Conservation (phyloP, 2,113 vertebrate species). For the Carassius gibelio region DNA sequence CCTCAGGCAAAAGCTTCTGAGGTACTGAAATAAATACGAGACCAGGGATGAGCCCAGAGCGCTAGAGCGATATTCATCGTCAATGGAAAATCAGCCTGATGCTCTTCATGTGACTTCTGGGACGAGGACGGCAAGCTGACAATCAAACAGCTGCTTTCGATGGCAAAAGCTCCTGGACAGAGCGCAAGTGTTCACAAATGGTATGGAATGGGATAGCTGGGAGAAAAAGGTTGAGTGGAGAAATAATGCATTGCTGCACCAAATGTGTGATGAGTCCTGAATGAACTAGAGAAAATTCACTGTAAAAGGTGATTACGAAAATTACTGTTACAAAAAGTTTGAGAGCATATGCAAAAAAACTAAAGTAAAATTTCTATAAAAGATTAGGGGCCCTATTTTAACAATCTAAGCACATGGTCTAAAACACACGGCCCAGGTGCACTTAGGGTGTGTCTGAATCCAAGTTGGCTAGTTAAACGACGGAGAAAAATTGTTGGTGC, state of each 20-base stretch:
- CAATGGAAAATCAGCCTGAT: neutral
- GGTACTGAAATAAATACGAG: neutral
- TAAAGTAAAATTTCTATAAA: neutral
- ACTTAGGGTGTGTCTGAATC: too few species aligned
- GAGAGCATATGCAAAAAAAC: neutral
- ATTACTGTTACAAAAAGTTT: neutral
- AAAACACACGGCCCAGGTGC: too few species aligned
- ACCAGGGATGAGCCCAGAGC: neutral
- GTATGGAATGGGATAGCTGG: slow-evolving; percentile 12
- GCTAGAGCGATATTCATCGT: neutral
- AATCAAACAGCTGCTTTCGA: neutral
- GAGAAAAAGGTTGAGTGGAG: slow-evolving; percentile 13
- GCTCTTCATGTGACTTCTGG: neutral
- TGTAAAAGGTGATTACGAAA: neutral
- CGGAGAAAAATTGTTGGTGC: too few species aligned
- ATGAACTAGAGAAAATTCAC: neutral
- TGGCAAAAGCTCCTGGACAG: neutral
- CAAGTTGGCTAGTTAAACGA: too few species aligned
- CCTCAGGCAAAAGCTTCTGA: slow-evolving; percentile 9
- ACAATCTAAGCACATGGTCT: too few species aligned
- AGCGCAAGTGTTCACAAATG: neutral
- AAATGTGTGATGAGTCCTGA: neutral
- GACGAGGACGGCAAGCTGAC: neutral
- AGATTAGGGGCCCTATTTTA: neutral
- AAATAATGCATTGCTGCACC: neutral